phyloP scores from a whole-genome alignment of 2,113 vertebrate genomes.

The Malurus melanocephalus region DNA sequence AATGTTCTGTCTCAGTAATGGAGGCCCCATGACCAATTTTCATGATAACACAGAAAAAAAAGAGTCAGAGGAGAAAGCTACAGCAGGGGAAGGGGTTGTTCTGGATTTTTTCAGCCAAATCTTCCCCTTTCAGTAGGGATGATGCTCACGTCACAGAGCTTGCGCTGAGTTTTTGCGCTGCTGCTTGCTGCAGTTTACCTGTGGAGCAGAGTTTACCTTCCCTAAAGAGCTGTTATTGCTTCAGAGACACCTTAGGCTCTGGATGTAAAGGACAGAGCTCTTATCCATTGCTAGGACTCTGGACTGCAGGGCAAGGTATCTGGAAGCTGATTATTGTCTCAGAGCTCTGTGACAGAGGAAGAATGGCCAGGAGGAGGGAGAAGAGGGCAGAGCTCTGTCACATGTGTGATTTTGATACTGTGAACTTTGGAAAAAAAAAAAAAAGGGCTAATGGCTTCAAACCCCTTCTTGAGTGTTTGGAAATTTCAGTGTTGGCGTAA shows the following conservation, averaged over 20 bases:
- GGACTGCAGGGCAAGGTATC: neutral
- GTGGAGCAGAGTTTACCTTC: neutral
- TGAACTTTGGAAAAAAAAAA: neutral
- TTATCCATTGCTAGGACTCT: neutral
- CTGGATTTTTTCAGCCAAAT: neutral
- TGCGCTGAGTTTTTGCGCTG: too few relatives aligned
- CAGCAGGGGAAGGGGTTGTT: neutral
- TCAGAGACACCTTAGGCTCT: neutral
- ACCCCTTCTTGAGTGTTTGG: neutral
- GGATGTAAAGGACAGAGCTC: neutral
- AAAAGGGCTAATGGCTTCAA: neutral
- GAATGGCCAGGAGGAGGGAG: neutral
- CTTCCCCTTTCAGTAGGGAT: neutral
- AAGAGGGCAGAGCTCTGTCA: neutral
- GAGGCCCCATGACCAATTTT: neutral
- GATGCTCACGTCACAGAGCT: neutral
- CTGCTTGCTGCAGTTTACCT: neutral
- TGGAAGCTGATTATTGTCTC: neutral
- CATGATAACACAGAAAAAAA: neutral
- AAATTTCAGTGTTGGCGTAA: neutral
- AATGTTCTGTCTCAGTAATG: neutral
- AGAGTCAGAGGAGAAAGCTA: neutral
- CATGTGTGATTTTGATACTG: fast-evolving
- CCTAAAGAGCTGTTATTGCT: neutral
- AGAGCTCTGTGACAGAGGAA: neutral